Evolutionary conservation across 2,113 vertebrate genomes (phyloP).

Genomic region (Larimichthys crocea): DNA sequence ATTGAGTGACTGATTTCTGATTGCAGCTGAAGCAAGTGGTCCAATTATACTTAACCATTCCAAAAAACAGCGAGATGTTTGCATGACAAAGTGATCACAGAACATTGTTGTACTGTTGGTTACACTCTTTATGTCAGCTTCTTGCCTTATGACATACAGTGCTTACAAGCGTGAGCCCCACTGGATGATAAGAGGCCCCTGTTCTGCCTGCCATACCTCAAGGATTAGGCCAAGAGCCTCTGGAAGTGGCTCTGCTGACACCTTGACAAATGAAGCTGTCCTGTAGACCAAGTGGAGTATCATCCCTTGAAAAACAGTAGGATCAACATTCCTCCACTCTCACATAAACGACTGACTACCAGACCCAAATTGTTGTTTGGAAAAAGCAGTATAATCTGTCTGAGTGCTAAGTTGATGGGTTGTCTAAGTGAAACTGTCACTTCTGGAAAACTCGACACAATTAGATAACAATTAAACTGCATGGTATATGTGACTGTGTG

Average conservation of each 20-base stretch:
- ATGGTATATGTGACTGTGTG: background rate
- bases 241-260: slow-evolving; percentile 44
- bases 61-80: slow-evolving; percentile 1
- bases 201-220: background rate
- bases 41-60: background rate
- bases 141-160: slow-evolving; percentile 1
- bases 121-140: background rate
- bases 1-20: slow-evolving; percentile 19
- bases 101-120: background rate
- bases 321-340: slow-evolving; percentile 52
- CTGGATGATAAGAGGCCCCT: slow-evolving; percentile 9
- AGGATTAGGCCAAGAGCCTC: slow-evolving; percentile 31
- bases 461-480: slow-evolving; percentile 1
- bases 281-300: slow-evolving; percentile 19
- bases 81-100: slow-evolving; percentile 7
- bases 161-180: background rate
- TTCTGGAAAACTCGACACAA: slow-evolving; percentile 22
- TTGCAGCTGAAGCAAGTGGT: slow-evolving; percentile 5
- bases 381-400: slow-evolving; percentile 26
- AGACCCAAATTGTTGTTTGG: slow-evolving; percentile 44
- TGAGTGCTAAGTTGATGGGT: background rate
- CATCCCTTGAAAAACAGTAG: slow-evolving; percentile 39
- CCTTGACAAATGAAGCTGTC: slow-evolving; percentile 46
- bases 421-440: background rate
- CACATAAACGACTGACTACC: slow-evolving; percentile 25